Evolutionary conservation across 2,888 invertebrate genomes (phyloP).

Genomic region (Gerosis bhagava): DNA sequence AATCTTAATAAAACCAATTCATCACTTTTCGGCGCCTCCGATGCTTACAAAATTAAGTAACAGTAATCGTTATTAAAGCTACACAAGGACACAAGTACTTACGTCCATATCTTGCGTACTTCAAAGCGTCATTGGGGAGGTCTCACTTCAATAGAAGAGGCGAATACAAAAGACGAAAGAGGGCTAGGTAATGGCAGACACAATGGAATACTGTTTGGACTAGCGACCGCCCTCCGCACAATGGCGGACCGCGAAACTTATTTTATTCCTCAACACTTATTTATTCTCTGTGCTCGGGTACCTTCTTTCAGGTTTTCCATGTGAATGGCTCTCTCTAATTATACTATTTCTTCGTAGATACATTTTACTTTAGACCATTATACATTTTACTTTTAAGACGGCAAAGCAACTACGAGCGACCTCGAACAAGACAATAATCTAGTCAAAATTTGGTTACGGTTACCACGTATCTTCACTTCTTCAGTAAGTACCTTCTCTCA

Average conservation of each 20-base stretch:
- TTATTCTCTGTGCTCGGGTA: constrained; percentile 58
- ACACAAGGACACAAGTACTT: constrained; percentile 27
- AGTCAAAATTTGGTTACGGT: too few relatives aligned
- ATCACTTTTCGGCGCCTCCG: too few relatives aligned
- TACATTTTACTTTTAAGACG: too few relatives aligned
- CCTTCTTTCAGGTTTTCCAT: constrained; percentile 49
- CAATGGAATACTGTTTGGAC: constrained; percentile 80
- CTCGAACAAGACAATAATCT: too few relatives aligned
- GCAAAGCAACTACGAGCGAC: too few relatives aligned
- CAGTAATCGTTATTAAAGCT: constrained; percentile 18
- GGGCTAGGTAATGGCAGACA: constrained; percentile 80
- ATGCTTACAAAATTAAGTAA: constrained; percentile 20
- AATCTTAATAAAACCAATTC: too few relatives aligned
- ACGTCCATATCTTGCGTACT: constrained; percentile 65
- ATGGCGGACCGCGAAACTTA: constrained; percentile 71
- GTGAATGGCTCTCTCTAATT: constrained; percentile 20
- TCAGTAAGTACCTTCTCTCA: constrained; percentile 43
- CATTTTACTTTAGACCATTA: too few relatives aligned
- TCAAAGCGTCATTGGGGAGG: constrained; percentile 78
- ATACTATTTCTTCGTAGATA: too few relatives aligned
- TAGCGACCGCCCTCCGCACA: too few relatives aligned
- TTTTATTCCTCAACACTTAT: constrained; percentile 72
- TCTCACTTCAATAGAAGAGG: constrained; percentile 76
- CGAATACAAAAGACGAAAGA: constrained; percentile 77
- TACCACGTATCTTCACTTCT: too few relatives aligned